phyloP scores from a whole-genome alignment of 2,797 vertebrate genomes.

The Propithecus deckenii region DNA sequence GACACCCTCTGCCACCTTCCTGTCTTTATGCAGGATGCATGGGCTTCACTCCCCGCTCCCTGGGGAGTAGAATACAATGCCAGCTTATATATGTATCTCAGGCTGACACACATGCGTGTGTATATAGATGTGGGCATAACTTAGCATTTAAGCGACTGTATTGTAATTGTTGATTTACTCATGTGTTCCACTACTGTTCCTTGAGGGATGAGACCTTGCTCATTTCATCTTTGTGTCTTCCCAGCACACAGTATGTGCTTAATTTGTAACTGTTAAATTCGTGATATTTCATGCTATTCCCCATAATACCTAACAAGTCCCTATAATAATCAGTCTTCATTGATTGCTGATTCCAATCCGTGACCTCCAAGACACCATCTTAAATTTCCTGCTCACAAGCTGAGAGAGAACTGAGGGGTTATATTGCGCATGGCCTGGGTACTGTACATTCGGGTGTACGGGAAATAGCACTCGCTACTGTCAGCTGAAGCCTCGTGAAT shows the following conservation, averaged over 20 bases:
- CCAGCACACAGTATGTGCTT: background rate
- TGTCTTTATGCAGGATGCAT: background rate
- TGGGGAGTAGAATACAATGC: background rate
- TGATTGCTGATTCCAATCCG: background rate
- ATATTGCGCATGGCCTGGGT: background rate
- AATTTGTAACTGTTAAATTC: background rate
- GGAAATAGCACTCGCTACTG: background rate
- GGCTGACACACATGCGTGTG: background rate
- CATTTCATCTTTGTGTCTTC: background rate
- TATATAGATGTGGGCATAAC: background rate
- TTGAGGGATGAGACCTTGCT: background rate
- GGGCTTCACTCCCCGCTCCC: background rate
- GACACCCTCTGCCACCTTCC: background rate
- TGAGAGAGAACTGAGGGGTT: background rate
- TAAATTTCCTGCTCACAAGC: background rate
- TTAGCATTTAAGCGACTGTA: background rate
- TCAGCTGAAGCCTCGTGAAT: background rate
- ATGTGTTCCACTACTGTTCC: background rate
- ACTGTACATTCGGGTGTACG: background rate
- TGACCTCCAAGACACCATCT: background rate
- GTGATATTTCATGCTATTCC: background rate
- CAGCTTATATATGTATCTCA: background rate
- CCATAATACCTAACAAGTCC: background rate
- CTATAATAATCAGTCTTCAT: background rate
- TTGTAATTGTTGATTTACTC: background rate